These are phyloP conservation scores for Acanthosepion pharaonis DNA, from an alignment of 2,888 invertebrate species.

Conservation along the genomic window DNA sequence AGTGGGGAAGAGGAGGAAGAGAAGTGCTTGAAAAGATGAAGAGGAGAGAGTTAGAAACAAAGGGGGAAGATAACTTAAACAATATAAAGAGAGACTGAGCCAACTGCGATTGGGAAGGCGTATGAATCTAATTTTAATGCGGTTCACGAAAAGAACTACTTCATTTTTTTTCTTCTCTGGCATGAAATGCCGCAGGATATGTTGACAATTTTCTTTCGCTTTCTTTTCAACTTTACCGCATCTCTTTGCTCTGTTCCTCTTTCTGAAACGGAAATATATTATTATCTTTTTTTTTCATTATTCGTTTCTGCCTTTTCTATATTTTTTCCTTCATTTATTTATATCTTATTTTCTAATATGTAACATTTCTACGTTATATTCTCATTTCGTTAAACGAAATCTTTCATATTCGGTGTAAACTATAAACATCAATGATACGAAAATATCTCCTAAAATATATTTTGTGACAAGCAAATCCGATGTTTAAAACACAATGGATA, in stretches of 20 bases:
- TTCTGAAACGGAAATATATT: not conserved
- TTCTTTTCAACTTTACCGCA: not conserved
- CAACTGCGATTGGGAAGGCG: not conserved
- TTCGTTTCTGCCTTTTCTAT: not conserved
- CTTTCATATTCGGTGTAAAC: not conserved
- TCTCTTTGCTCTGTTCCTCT: not conserved
- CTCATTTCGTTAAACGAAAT: not conserved
- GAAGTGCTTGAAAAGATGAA: no score
- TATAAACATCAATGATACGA: not conserved
- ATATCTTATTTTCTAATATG: not conserved
- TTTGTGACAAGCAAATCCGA: not conserved
- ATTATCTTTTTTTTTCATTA: not conserved
- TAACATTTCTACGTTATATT: not conserved
- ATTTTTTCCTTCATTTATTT: no score
- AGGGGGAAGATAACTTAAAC: no score
- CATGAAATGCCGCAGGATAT: not conserved
- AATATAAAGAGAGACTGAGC: no score
- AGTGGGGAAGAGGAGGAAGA: no score
- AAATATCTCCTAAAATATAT: not conserved
- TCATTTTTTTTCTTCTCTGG: not conserved
- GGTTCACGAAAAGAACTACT: conserved; percentile 15
- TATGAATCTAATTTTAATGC: not conserved
- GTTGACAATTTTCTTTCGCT: not conserved
- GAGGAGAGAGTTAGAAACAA: no score
- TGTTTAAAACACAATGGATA: not conserved